phyloP scores from a whole-genome alignment of 2,888 invertebrate genomes.

The Stictocephala bisonia region DNA sequence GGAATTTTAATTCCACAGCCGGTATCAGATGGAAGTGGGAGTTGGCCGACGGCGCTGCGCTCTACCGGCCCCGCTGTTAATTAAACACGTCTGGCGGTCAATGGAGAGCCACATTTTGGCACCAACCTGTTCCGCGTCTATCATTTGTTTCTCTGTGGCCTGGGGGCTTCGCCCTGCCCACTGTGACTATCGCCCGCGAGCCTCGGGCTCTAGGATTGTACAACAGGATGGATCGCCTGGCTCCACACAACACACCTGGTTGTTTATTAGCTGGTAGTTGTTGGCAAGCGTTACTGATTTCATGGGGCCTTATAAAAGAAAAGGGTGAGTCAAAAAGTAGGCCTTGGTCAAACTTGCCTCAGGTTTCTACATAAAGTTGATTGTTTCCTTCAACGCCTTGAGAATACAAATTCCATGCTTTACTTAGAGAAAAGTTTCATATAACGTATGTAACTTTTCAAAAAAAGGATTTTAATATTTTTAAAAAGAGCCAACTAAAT shows the following conservation, averaged over 20 bases:
- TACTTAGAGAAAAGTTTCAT: too few species aligned
- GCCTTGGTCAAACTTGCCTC: too few species aligned
- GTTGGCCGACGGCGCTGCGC: conserved; percentile 7
- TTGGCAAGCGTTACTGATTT: too few species aligned
- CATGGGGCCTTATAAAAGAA: too few species aligned
- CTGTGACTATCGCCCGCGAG: neutral
- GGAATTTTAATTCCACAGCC: neutral
- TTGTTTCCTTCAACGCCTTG: too few species aligned
- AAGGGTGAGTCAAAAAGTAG: too few species aligned
- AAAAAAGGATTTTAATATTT: too few species aligned
- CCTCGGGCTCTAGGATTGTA: conserved; percentile 21
- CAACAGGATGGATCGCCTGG: neutral
- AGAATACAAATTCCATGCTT: too few species aligned
- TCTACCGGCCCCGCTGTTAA: conserved; percentile 25
- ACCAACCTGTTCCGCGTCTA: conserved; percentile 29
- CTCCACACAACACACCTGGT: neutral
- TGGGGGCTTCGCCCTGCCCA: neutral
- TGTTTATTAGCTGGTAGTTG: conserved; percentile 25
- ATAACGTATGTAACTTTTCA: too few species aligned
- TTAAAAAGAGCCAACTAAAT: too few species aligned
- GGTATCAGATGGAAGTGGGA: neutral
- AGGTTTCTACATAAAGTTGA: too few species aligned
- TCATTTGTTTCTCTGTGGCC: conserved; percentile 6
- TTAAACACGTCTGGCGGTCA: conserved; percentile 27
- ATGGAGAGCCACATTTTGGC: conserved; percentile 32